Base-by-base conservation (phyloP, 2,888 invertebrate genomes). In the Pachydiplax longipennis region DNA sequence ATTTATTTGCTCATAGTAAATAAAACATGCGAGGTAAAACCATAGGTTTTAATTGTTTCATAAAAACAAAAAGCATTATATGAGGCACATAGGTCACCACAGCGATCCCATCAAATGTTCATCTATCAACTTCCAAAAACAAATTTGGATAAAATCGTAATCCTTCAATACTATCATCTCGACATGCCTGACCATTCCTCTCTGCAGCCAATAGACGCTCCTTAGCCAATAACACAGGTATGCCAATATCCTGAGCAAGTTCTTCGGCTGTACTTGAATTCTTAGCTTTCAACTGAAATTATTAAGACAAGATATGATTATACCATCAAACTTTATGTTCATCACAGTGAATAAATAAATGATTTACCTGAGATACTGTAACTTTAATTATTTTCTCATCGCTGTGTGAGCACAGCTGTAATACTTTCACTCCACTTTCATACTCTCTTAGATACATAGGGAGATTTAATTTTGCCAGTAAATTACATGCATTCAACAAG, bases 131-230 rank as follows among this genome's bases (percentile, higher is more conserved):
- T 90, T 94, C 94, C 92, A 98, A 94, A 94, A 99, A 98, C 91
- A 96, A 94, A 95, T 99, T 99, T 0, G 98, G 97, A 94, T 98
- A 99, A 94, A 99, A 99, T 91, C 97, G 95, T 80, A 99, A 94
- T 13, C 99, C 99, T 94, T 99, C 98, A 91, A 99, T 97, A 0
- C 98, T 97, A 93, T 99, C 99, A 94, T 99, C 99, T 91, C 99
- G 95, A 93, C 99, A 99, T 3, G 98, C 96, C 93, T 96, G 95
- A 0, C 99, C 99, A 92, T 96, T 95, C 91, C 96, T 96, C 94
- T 99, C 99, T 0, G 99, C 96, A 5, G 97, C 96, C 91, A 97
- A 95, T 58, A 99, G 95, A 90, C 98, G 96, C 94, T 99, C 99
- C 92, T 97, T 97, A 0, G 99, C 98, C 91, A 99, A 94, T 73